A percentile compares a stretch with the other conserved stretches of the same genome.
phyloP scores from a whole-genome alignment of 2,888 invertebrate species.

The Cancer borealis region DNA sequence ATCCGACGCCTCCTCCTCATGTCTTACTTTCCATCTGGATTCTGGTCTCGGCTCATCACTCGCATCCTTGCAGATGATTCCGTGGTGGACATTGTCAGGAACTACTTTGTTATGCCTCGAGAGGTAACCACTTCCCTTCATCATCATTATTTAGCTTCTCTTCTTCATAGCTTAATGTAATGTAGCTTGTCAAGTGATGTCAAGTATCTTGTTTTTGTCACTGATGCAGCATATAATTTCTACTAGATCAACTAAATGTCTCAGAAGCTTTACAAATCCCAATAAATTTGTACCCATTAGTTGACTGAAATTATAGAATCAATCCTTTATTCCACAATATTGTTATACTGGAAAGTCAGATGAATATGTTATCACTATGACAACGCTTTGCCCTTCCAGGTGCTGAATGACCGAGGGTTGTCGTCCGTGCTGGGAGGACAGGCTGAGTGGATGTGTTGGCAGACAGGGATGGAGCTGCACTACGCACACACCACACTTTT shows the following conservation, averaged over 20 bases:
- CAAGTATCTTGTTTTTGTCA: not conserved
- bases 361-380: not conserved
- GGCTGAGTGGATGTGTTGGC: conserved; percentile 96
- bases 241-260: not conserved
- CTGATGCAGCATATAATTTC: not conserved
- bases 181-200: not conserved
- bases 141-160: not conserved
- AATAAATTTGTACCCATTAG: not conserved
- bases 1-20: conserved; percentile 89
- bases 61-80: conserved; percentile 94
- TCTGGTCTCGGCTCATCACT: conserved; percentile 97
- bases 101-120: conserved; percentile 87
- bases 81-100: conserved; percentile 88
- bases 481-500: conserved; percentile 91
- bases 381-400: conserved; percentile 56
- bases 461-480: conserved; percentile 92
- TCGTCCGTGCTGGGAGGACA: conserved; percentile 85
- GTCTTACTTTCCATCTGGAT: conserved; percentile 98
- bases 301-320: not conserved
- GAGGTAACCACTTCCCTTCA: conserved; percentile 82
- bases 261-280: not conserved
- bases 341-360: not conserved
- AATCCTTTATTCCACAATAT: not conserved
- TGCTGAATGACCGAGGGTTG: conserved; percentile 80
- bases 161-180: not conserved